Evolutionary conservation across 2,797 vertebrate species (phyloP).

Genomic region (Anniella stebbinsi): DNA sequence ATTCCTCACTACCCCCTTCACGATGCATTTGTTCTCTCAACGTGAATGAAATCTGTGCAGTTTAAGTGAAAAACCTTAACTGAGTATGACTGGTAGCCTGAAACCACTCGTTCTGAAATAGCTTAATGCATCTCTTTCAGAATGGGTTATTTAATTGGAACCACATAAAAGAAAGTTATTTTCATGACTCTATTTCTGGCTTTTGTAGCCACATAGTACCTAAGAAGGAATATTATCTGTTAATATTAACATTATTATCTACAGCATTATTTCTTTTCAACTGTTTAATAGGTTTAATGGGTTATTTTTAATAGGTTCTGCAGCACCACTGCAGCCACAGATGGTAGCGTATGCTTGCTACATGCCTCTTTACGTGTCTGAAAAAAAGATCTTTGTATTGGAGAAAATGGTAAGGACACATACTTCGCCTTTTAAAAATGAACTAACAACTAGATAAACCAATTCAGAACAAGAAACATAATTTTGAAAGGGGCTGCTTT

Average conservation of each 20-base stretch:
- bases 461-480: not conserved
- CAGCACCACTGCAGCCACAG: conserved; percentile 68
- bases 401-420: conserved; percentile 84
- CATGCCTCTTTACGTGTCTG: conserved; percentile 80
- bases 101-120: not conserved
- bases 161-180: not conserved
- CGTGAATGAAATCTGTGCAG: not conserved
- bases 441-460: not conserved
- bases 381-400: conserved; percentile 81
- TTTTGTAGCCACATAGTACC: conserved; percentile 14
- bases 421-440: conserved; percentile 17
- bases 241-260: not conserved
- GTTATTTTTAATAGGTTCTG: conserved; percentile 70
- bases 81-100: conserved; percentile 12
- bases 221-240: conserved; percentile 6
- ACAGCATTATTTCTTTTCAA: not conserved
- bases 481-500: not conserved
- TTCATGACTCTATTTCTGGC: not conserved
- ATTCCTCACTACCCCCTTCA: not conserved
- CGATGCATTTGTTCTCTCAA: not conserved
- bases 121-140: not conserved
- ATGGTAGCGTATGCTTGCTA: conserved; percentile 85
- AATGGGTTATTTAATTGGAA: not conserved
- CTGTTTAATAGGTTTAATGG: conserved; percentile 40
- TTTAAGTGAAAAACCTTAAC: not conserved